Evolutionary conservation across 2,797 vertebrate genomes (phyloP), one percentile per base, ranked within the genome.

Genomic region (Rhincodon typus): DNA sequence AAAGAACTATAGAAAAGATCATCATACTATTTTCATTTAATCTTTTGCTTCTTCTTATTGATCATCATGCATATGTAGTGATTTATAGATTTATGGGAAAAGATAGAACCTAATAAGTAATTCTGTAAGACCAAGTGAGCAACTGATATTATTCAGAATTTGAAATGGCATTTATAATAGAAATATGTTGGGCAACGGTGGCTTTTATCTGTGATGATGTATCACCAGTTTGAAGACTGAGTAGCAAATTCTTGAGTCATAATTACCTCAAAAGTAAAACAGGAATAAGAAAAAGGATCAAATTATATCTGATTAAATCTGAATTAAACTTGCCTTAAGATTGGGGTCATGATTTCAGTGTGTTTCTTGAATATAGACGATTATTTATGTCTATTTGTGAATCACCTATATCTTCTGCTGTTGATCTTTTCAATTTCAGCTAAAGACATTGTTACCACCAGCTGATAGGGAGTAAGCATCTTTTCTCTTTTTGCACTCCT

Each of bases 31-130:
- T 10, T 93, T 93, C 62, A 93, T 93, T 69, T 42, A 93, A 69
- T 93, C n/a, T 93, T 93, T 69, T 7, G 19, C 90, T 93, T 42
- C n/a, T 34, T 42, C 10, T 93, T 67, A 93, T 38, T 69, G n/a
- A 93, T 69, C n/a, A 93, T 93, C 38, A 93, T 69, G 21, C n/a
- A 93, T 42, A 69, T 69, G n/a, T 67, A 93, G 69, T 93, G 34
- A 93, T 93, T 42, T 93, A 69, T 69, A 69, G n/a, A 69, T 21
- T 69, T 69, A 93, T 67, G 1, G 62, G n/a, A 42, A 42, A 93
- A 67, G n/a, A 42, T 42, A 38, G n/a, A n/a, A 84, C n/a, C 62
- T 25, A 67, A 69, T 42, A 67, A 42, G 66, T 8, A 93, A 66
- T 93, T 93, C 21, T 42, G 62, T 23, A 66, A 15, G 53, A 62